Percentiles rank a stretch among this genome's conserved stretches.
These are phyloP conservation scores for Coregonus clupeaformis DNA, from an alignment of 2,113 vertebrate genomes.

Conservation along the genomic window DNA sequence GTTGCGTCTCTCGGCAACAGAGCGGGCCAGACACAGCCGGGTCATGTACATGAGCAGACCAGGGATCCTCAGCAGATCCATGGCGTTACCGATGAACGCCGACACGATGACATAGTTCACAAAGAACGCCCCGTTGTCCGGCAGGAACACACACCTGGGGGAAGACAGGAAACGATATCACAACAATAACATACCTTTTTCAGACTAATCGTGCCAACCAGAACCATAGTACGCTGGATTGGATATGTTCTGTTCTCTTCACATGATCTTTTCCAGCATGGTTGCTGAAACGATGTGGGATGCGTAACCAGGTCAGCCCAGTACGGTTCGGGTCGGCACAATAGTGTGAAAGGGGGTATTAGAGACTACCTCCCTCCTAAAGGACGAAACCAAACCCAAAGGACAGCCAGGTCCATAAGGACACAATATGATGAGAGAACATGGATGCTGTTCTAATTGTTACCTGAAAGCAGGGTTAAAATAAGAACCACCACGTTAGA, in stretches of 20 bases:
- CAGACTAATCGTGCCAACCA: background rate
- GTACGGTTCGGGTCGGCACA: too few species aligned
- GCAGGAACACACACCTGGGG: constrained; percentile 94
- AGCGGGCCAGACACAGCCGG: constrained; percentile 92
- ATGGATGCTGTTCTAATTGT: background rate
- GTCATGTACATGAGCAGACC: constrained; percentile 99
- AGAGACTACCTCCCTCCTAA: background rate
- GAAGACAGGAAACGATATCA: background rate
- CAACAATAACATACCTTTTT: background rate
- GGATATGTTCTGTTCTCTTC: too few species aligned
- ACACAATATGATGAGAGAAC: background rate
- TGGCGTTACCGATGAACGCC: constrained; percentile 97
- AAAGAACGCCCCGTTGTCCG: constrained; percentile 97
- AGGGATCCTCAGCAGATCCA: constrained; percentile 95
- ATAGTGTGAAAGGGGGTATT: background rate
- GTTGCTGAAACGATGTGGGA: too few species aligned
- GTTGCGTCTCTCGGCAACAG: constrained; percentile 89
- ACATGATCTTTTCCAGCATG: too few species aligned
- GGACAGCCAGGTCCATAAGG: background rate
- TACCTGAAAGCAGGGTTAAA: too few species aligned
- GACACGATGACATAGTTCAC: constrained; percentile 98
- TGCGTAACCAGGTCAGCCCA: too few species aligned
- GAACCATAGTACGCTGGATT: too few species aligned
- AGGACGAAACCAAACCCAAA: too few species aligned
- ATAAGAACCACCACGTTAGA: too few species aligned